These are phyloP conservation scores for Platycheirus albimanus DNA, from an alignment of 2,888 invertebrate species.

Conservation along the genomic window DNA sequence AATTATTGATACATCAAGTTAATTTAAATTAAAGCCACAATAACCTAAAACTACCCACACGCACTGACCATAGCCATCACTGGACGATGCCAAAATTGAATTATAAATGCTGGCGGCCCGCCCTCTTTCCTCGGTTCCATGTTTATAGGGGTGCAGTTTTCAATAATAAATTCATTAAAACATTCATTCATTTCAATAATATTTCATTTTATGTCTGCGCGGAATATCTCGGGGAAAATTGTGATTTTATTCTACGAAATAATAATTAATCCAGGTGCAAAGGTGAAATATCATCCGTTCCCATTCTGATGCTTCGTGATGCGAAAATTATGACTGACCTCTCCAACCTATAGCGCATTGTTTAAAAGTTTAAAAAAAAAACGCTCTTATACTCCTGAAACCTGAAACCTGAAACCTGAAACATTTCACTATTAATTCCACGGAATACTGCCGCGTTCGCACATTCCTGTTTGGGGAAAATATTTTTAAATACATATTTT, in stretches of 20 bases:
- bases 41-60: not conserved
- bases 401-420: slow-evolving; percentile 8
- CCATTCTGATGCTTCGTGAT: not conserved
- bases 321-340: not conserved
- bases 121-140: not conserved
- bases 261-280: slow-evolving; percentile 12
- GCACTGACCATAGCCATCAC: not conserved
- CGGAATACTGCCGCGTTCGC: not conserved
- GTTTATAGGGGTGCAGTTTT: not conserved
- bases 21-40: slow-evolving; percentile 14
- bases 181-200: slow-evolving; percentile 43
- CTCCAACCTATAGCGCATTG: too few species aligned
- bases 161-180: slow-evolving; percentile 42
- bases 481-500: slow-evolving; percentile 7
- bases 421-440: slow-evolving; percentile 22
- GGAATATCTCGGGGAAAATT: not conserved
- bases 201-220: slow-evolving; percentile 41
- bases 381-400: too few species aligned
- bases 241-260: slow-evolving; percentile 24
- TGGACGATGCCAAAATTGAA: not conserved
- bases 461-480: not conserved
- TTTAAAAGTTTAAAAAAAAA: too few species aligned
- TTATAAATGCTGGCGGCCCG: too few species aligned
- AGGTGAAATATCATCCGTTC: slow-evolving; percentile 8
- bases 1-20: slow-evolving; percentile 17